phyloP scores from a whole-genome alignment of 2,113 vertebrate genomes.

The Seriola aureovittata region DNA sequence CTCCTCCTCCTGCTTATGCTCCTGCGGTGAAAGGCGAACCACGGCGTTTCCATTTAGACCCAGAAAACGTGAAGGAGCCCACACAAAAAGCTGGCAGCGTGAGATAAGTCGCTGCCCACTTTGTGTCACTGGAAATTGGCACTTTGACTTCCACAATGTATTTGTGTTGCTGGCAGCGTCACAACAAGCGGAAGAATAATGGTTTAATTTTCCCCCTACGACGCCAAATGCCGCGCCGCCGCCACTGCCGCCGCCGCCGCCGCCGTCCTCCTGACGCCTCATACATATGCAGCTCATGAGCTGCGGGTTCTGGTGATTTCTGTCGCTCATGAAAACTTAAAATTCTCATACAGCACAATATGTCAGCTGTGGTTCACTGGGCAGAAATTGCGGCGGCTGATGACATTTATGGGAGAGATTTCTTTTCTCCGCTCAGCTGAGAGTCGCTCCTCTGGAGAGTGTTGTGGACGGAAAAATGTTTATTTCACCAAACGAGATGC shows the following conservation, averaged over 20 bases:
- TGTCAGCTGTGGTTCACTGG: conserved; percentile 32
- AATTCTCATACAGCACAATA: conserved; percentile 35
- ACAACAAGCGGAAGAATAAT: conserved; percentile 58
- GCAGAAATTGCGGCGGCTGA: conserved; percentile 10
- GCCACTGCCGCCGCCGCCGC: too few species aligned
- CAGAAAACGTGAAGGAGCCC: conserved; percentile 27
- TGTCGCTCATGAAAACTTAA: conserved; percentile 47
- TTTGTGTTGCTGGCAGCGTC: conserved; percentile 44
- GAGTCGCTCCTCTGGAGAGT: neutral
- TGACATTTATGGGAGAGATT: conserved; percentile 50
- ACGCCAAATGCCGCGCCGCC: neutral
- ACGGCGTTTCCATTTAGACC: conserved; percentile 20
- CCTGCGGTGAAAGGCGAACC: neutral
- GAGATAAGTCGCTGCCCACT: conserved; percentile 62
- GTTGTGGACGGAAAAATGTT: neutral
- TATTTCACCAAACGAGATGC: neutral
- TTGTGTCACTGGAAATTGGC: conserved; percentile 37
- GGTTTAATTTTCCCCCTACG: conserved; percentile 37
- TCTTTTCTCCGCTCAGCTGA: neutral
- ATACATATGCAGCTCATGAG: conserved; percentile 45
- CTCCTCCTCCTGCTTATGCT: neutral
- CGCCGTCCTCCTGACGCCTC: conserved; percentile 15
- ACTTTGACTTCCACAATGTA: conserved; percentile 56
- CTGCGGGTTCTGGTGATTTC: neutral
- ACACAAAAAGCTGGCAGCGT: conserved; percentile 55